Conservation (phyloP, 1,140 invertebrate species). For the Drosophila subobscura region DNA sequence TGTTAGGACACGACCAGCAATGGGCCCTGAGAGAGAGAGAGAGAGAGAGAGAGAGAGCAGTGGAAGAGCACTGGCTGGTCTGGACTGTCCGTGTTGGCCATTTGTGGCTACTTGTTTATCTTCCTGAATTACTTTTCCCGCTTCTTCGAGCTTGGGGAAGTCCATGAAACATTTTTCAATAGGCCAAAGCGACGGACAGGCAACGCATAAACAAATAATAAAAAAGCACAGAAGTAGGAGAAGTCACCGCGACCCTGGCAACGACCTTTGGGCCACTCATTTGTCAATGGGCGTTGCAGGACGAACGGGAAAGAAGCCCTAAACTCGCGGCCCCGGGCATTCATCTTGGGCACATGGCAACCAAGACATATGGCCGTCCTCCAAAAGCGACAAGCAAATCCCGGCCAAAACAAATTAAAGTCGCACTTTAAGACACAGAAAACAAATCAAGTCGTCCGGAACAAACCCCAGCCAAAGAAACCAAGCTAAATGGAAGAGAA, state of each 20-base stretch:
- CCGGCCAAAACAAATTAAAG: constrained; percentile 72
- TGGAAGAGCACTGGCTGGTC: constrained; percentile 8
- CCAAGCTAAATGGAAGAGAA: neutral
- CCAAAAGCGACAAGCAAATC: constrained; percentile 37
- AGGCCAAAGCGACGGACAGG: constrained; percentile 58
- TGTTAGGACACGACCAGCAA: constrained; percentile 64
- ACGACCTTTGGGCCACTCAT: constrained; percentile 73
- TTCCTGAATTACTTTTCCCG: constrained; percentile 41
- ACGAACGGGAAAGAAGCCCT: constrained; percentile 49
- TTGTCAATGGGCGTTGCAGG: constrained; percentile 58
- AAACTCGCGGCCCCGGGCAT: constrained; percentile 31
- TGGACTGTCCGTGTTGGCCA: constrained; percentile 32
- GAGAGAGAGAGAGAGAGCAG: neutral
- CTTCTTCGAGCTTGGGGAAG: neutral
- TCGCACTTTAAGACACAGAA: constrained; percentile 59
- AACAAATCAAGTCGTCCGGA: constrained; percentile 62
- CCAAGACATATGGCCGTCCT: constrained; percentile 60
- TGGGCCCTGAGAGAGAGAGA: constrained; percentile 2
- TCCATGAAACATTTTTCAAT: constrained; percentile 64
- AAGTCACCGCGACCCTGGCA: constrained; percentile 66
- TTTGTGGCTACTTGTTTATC: constrained; percentile 78
- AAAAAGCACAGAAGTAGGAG: constrained; percentile 21
- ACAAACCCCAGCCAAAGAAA: constrained; percentile 16
- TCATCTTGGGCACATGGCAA: constrained; percentile 26
- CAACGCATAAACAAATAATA: constrained; percentile 79